Base-by-base conservation (phyloP, 2,797 vertebrate species). In the Alectoris magna region DNA sequence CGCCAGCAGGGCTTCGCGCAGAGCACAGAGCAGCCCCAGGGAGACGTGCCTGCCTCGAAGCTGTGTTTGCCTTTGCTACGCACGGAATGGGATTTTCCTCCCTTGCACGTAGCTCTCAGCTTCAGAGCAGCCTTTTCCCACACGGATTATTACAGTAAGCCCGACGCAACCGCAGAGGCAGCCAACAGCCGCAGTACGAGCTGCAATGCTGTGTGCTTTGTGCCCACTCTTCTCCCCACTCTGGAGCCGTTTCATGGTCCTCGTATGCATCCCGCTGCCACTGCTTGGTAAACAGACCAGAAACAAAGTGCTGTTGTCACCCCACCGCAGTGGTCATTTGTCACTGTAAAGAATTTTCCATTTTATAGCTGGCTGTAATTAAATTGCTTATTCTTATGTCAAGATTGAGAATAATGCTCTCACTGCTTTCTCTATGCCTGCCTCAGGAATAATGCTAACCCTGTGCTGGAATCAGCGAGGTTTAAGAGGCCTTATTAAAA, bases 331-430 rank as follows among this genome's bases (percentile, higher is more conserved):
- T 49, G 26, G 13, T 2, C 62, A 60, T 88, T 85, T 78, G 56
- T 88, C 87, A 68, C 67, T 29, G 41, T 43, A 27, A 74, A 73
- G 66, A 68, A 69, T 85, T 93, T 90, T 92, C 84, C 77, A 53
- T 78, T 93, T 91, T 84, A 87, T 39, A 71, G 74, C 34, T 41
- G 43, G 39, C 72, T 87, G 90, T 87, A 96, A 96, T 93, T 87
- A 84, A 92, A 77, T n/a, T 85, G 81, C 69, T 94, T 78, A 56
- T 60, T 94, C 84, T 87, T 24, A 72, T 10, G 83, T 90, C 92
- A 81, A 73, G 78, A 60, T 27, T 62, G 72, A 64, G 91, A 94
- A 73, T 69, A 83, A 95, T 60, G 72, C 15, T 58, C 53, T 44
- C 60, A 27, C 23, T 0, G 2, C 83, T 77, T 53, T 49, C 55